phyloP scores from a whole-genome alignment of 35 echinoderm and acorn worm genomes.

The Stichopus chloronotus region DNA sequence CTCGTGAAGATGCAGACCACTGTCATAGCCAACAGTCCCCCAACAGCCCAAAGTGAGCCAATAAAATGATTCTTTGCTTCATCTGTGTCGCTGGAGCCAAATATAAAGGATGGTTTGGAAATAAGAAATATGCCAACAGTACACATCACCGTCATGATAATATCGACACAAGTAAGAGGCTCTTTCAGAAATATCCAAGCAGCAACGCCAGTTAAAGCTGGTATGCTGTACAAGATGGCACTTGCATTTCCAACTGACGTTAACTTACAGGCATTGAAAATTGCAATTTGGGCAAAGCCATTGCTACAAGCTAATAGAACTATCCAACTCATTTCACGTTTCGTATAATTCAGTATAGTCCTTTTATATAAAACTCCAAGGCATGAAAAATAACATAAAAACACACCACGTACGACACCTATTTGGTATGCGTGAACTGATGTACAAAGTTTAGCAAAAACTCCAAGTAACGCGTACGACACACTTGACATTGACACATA shows the following conservation, averaged over 20 bases:
- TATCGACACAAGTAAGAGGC: background rate
- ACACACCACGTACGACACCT: constrained; percentile 19
- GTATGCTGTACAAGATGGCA: constrained; percentile 26
- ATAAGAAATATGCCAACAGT: constrained; percentile 31
- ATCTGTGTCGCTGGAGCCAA: background rate
- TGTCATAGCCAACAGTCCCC: background rate
- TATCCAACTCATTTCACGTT: background rate
- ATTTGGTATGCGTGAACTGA: constrained; percentile 3
- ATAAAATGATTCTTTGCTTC: background rate
- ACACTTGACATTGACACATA: constrained; percentile 42
- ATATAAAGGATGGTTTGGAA: constrained; percentile 30
- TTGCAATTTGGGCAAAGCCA: background rate
- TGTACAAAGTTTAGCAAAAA: background rate
- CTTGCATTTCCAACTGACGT: constrained; percentile 45
- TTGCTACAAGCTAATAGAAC: background rate
- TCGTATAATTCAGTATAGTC: background rate
- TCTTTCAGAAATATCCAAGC: constrained; percentile 58
- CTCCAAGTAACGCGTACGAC: background rate
- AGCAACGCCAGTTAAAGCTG: constrained; percentile 3
- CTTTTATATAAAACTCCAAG: background rate
- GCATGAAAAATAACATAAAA: background rate
- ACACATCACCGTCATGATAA: background rate
- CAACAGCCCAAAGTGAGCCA: background rate
- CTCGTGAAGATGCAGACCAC: background rate
- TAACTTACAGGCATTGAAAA: constrained; percentile 1